Evolutionary conservation across 2,113 vertebrate genomes (phyloP).

Genomic region (Arizona elegans): DNA sequence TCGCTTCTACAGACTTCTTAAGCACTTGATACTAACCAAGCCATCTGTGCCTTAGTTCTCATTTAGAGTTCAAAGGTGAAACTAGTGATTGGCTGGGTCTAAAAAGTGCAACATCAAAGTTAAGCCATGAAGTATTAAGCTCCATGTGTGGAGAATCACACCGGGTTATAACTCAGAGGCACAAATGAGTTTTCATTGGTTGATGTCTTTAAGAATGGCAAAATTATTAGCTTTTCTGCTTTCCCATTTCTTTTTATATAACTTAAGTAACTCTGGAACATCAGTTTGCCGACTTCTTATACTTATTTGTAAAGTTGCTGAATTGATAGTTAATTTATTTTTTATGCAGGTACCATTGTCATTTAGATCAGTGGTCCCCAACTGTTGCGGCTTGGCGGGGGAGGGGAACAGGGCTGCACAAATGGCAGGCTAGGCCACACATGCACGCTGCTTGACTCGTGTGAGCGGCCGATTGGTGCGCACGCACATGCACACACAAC

Average conservation of each 20-base stretch:
- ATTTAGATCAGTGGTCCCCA: background rate
- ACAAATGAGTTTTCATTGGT: slow-evolving; percentile 65
- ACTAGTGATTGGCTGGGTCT: slow-evolving; percentile 81
- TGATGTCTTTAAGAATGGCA: background rate
- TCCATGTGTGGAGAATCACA: slow-evolving; percentile 80
- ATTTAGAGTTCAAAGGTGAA: slow-evolving; percentile 60
- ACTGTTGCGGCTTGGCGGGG: too few relatives aligned
- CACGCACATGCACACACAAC: too few relatives aligned
- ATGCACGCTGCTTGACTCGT: too few relatives aligned
- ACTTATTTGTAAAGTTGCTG: background rate
- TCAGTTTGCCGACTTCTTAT: background rate
- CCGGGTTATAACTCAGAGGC: slow-evolving; percentile 96
- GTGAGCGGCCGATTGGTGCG: too few relatives aligned
- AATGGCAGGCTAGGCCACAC: too few relatives aligned
- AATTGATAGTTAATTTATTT: background rate
- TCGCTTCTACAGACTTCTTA: slow-evolving; percentile 11
- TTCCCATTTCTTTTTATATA: background rate
- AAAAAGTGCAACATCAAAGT: slow-evolving; percentile 85
- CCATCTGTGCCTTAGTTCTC: slow-evolving; percentile 72
- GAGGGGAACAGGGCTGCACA: too few relatives aligned
- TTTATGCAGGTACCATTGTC: background rate
- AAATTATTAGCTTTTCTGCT: background rate
- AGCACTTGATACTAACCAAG: slow-evolving; percentile 93
- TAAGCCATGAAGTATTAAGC: slow-evolving; percentile 89
- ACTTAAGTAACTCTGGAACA: background rate